phyloP scores from a whole-genome alignment of 2,888 invertebrate genomes.

The Parochlus steinenii region DNA sequence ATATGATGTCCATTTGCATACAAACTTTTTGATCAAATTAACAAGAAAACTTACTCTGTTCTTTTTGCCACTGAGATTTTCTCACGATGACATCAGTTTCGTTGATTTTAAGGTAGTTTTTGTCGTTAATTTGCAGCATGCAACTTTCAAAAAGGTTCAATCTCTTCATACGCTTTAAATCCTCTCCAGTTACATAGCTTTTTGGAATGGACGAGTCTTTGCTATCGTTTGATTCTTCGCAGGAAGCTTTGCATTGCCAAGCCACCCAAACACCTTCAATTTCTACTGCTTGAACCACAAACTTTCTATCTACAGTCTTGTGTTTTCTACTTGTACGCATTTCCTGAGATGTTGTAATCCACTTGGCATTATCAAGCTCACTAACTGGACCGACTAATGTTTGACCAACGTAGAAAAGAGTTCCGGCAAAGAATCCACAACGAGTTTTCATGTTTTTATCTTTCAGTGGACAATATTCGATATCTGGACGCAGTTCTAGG shows the following conservation, averaged over 20 bases:
- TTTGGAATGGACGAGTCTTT: constrained; percentile 44
- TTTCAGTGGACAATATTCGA: constrained; percentile 50
- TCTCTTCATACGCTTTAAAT: constrained; percentile 63
- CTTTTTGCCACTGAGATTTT: constrained; percentile 61
- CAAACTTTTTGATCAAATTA: constrained; percentile 18
- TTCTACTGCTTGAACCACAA: constrained; percentile 68
- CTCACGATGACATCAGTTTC: constrained; percentile 57
- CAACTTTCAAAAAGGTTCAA: constrained; percentile 77
- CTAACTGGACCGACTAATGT: constrained; percentile 56
- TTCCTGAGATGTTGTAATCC: constrained; percentile 61
- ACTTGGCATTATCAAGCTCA: constrained; percentile 59
- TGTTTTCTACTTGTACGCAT: constrained; percentile 47
- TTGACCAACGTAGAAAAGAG: constrained; percentile 54
- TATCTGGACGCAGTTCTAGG: constrained; percentile 32
- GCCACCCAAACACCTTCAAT: constrained; percentile 68
- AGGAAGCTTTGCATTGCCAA: constrained; percentile 69
- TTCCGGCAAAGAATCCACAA: constrained; percentile 31
- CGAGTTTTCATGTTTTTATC: constrained; percentile 54
- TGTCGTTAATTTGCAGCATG: constrained; percentile 77
- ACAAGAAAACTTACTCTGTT: constrained; percentile 33
- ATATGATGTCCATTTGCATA: constrained; percentile 2
- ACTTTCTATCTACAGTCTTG: constrained; percentile 41
- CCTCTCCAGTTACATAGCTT: constrained; percentile 50
- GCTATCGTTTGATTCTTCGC: constrained; percentile 34
- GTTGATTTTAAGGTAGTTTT: constrained; percentile 64